Percentiles rank a stretch among this genome's conserved stretches.
Evolutionary conservation across 2,797 vertebrate species (phyloP).

Genomic region (Cryptoprocta ferox): DNA sequence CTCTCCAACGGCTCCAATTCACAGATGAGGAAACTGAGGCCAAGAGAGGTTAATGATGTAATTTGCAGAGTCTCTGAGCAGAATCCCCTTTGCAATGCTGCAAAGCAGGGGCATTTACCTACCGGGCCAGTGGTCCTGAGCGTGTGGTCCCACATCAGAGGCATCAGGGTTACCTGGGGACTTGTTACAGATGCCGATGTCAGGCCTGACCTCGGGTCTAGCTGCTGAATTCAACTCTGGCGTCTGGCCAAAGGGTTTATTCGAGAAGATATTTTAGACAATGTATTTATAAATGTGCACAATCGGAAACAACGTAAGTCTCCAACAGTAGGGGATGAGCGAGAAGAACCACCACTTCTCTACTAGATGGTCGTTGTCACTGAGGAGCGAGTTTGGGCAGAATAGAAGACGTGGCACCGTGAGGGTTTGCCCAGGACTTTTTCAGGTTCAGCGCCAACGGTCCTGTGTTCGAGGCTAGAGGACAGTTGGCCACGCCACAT

Average conservation of each 20-base stretch:
- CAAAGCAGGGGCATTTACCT: neutral
- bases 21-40: constrained; percentile 28
- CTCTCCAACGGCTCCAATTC: neutral
- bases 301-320: neutral
- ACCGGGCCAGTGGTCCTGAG: neutral
- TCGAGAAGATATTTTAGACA: neutral
- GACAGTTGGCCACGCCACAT: neutral
- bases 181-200: neutral
- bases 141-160: neutral
- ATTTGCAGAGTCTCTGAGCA: neutral
- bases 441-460: neutral
- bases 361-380: no score
- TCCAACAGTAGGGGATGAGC: neutral
- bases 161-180: fast-evolving
- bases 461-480: neutral
- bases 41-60: neutral
- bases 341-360: neutral
- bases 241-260: neutral
- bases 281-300: neutral
- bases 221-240: neutral
- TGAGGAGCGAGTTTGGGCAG: neutral
- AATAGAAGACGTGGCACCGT: fast-evolving
- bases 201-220: neutral
- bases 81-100: neutral
- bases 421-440: neutral